phyloP scores from a whole-genome alignment of 2,797 vertebrate species.

The Pachyuromys duprasi region DNA sequence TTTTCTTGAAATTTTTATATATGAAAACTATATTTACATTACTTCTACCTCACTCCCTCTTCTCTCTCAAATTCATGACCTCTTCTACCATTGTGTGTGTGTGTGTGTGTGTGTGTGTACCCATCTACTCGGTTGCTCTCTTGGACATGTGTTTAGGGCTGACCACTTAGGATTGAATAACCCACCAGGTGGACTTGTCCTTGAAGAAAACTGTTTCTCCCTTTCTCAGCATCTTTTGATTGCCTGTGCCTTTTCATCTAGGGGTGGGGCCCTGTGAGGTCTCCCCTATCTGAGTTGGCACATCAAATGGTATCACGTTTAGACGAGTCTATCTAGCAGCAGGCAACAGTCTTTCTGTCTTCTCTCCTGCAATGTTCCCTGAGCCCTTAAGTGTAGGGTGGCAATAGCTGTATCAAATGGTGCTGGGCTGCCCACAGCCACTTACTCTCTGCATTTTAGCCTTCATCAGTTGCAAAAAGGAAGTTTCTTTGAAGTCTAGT shows the following conservation, averaged over 20 bases:
- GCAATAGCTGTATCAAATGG: background rate
- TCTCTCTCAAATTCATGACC: no score
- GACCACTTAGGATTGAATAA: background rate
- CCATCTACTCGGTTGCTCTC: no score
- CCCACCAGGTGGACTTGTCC: background rate
- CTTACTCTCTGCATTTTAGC: no score
- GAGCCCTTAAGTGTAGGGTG: background rate
- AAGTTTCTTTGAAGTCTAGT: background rate
- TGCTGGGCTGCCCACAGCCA: background rate
- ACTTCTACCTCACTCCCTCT: background rate
- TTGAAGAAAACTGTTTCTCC: background rate
- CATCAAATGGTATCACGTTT: background rate
- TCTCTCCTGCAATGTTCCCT: background rate
- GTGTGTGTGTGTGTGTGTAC: background rate
- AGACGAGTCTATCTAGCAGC: background rate
- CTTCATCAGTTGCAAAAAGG: background rate
- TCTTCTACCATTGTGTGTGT: no score
- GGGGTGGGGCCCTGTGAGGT: background rate
- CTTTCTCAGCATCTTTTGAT: background rate
- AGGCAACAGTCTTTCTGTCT: background rate
- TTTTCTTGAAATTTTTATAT: background rate
- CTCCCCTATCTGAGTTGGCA: background rate
- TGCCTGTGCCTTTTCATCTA: background rate
- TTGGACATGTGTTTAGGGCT: background rate
- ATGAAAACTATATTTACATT: background rate